Conservation (phyloP, 2,113 vertebrate species). For the Heterocephalus glaber region DNA sequence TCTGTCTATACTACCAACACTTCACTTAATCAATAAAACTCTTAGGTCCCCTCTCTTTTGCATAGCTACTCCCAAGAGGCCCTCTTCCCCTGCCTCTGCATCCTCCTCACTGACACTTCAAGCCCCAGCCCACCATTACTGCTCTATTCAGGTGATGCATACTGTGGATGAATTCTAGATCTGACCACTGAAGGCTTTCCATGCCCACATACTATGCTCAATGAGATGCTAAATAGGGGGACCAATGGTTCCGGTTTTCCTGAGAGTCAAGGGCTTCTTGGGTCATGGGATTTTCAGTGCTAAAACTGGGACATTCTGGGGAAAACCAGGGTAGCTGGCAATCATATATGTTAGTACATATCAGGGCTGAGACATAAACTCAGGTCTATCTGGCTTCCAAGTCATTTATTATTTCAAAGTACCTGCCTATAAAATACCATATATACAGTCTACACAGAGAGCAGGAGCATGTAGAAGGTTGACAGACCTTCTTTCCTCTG, state of each 20-base stretch:
- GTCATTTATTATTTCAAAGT: background rate
- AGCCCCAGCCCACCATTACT: background rate
- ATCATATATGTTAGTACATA: background rate
- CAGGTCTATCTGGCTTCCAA: background rate
- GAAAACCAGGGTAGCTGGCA: background rate
- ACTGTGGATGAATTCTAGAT: background rate
- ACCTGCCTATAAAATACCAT: background rate
- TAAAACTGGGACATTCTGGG: background rate
- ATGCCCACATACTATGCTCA: background rate
- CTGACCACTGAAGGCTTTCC: background rate
- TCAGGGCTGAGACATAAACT: background rate
- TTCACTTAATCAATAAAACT: background rate
- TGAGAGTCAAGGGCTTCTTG: background rate
- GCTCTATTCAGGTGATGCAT: background rate
- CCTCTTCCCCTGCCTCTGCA: background rate
- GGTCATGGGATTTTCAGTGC: background rate
- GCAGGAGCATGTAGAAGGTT: background rate
- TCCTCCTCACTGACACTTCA: background rate
- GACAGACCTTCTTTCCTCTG: conserved; percentile 27
- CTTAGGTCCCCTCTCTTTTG: background rate
- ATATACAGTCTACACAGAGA: background rate
- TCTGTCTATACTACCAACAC: background rate
- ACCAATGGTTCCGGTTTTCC: background rate
- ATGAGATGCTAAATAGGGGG: background rate
- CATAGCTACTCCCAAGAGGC: background rate